Evolutionary conservation across 2,113 vertebrate genomes (phyloP).

Genomic region (Austrofundulus limnaeus): DNA sequence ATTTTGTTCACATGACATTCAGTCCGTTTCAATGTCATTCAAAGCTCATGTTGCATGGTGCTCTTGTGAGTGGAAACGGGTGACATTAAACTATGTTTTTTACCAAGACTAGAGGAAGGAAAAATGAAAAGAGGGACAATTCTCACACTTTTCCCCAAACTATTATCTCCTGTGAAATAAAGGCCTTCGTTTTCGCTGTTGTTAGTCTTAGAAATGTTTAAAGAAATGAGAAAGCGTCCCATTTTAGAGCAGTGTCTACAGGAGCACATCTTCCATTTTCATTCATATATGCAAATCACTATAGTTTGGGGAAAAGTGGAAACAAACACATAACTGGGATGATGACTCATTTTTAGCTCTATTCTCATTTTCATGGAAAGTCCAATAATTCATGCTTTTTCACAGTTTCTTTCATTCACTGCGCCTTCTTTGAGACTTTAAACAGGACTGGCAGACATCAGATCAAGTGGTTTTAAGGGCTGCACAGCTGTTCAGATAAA

Average conservation of each 20-base stretch:
- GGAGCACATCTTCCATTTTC: neutral
- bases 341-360: constrained; percentile 13
- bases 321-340: neutral
- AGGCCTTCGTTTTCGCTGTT: neutral
- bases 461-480: neutral
- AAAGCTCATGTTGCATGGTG: neutral
- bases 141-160: neutral
- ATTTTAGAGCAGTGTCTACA: neutral
- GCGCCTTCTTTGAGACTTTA: neutral
- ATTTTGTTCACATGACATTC: neutral
- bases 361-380: neutral
- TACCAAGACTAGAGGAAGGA: neutral
- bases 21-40: neutral
- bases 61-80: neutral
- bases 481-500: no score
- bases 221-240: neutral
- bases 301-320: neutral
- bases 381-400: constrained; percentile 8
- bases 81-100: neutral
- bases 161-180: neutral
- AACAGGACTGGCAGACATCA: neutral
- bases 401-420: neutral
- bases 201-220: neutral
- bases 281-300: neutral
- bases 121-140: neutral